Evolutionary conservation across 2,888 invertebrate genomes (phyloP).

Genomic region (Proisotoma minuta): DNA sequence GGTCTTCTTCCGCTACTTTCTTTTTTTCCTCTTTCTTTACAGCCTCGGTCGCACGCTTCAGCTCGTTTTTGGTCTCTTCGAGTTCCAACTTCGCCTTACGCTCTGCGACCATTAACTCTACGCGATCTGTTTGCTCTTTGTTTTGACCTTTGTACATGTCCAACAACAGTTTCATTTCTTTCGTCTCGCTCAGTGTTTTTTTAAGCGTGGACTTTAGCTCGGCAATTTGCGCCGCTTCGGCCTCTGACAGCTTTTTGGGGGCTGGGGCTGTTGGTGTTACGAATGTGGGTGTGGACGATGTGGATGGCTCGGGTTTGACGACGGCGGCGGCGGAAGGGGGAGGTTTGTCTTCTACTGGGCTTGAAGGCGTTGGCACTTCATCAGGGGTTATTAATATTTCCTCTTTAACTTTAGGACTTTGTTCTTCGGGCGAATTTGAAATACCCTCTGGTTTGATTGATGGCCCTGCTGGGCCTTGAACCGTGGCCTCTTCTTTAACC

Average conservation of each 20-base stretch:
- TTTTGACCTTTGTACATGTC: conserved; percentile 96
- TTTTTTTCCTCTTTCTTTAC: conserved; percentile 70
- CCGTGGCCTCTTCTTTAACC: not conserved
- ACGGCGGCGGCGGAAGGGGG: not conserved
- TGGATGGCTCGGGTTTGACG: not conserved
- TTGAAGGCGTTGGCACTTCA: not conserved
- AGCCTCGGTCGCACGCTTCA: conserved; percentile 81
- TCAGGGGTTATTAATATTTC: too few species aligned
- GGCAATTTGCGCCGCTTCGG: conserved; percentile 71
- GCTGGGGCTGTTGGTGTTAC: conserved; percentile 14
- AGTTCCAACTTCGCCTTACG: conserved; percentile 83
- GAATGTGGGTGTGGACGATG: conserved; percentile 6
- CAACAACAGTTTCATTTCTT: conserved; percentile 85
- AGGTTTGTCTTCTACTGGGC: not conserved
- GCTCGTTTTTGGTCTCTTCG: conserved; percentile 78
- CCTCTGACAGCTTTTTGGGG: conserved; percentile 53
- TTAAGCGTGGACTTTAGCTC: conserved; percentile 83
- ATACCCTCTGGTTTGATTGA: not conserved
- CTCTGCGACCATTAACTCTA: conserved; percentile 91
- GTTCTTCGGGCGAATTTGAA: not conserved
- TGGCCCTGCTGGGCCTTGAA: not conserved
- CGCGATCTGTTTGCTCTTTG: conserved; percentile 93
- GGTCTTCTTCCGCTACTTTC: conserved; percentile 16
- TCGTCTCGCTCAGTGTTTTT: conserved; percentile 87
- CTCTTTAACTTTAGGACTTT: not conserved